phyloP scores from a whole-genome alignment of 2,888 invertebrate genomes.

The Diogma glabrata region DNA sequence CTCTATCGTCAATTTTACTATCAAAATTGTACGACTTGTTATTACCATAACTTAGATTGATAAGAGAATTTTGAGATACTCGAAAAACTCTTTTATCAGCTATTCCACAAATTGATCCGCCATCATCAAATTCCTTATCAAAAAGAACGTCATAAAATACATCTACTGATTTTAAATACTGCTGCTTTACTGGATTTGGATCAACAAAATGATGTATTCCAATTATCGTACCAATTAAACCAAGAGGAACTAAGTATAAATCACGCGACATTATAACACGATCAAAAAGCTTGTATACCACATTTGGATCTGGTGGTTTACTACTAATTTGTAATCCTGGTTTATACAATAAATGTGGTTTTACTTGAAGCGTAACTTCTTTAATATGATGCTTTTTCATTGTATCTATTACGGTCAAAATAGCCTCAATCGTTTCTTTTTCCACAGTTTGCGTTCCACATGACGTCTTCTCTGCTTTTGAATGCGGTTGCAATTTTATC shows the following conservation, averaged over 20 bases:
- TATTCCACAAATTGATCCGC: conserved; percentile 29
- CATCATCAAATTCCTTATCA: conserved; percentile 63
- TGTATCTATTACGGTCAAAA: conserved; percentile 31
- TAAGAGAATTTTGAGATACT: conserved; percentile 36
- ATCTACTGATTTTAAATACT: conserved; percentile 43
- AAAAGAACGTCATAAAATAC: conserved; percentile 68
- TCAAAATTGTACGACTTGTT: too few species aligned
- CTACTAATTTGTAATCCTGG: conserved; percentile 43
- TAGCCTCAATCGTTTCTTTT: conserved; percentile 41
- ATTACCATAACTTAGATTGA: conserved; percentile 39
- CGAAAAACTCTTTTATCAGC: conserved; percentile 33
- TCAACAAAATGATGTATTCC: conserved; percentile 42
- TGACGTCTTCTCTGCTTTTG: conserved; percentile 46
- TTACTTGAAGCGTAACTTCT: conserved; percentile 59
- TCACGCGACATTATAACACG: conserved; percentile 69
- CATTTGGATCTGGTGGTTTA: conserved; percentile 53
- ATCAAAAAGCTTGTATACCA: conserved; percentile 62
- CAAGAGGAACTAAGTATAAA: conserved; percentile 63
- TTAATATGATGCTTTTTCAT: conserved; percentile 32
- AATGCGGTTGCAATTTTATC: conserved; percentile 59
- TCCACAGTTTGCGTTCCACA: conserved; percentile 65
- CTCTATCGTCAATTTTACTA: neutral
- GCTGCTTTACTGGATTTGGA: conserved; percentile 37
- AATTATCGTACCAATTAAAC: conserved; percentile 75
- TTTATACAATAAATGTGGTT: conserved; percentile 57